Evolutionary conservation across 2,888 invertebrate genomes (phyloP), one percentile per base, ranked within the genome.

Genomic region (Corbicula japonica): DNA sequence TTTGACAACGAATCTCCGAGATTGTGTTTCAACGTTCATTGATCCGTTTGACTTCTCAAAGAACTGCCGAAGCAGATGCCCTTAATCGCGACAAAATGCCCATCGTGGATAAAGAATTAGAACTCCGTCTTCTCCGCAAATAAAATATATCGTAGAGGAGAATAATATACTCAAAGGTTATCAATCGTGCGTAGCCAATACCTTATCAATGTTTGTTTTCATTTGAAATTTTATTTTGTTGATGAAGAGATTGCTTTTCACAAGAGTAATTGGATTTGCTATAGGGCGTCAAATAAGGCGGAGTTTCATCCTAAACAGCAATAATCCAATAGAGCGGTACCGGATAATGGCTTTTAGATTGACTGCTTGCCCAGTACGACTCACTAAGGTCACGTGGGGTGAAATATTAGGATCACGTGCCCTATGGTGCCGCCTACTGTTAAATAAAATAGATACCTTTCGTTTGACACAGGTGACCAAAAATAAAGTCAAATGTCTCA

Each of bases 331-430:
- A 69, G 54, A 21, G 48, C n/a, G 12, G 30, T 10, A 34, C 66
- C 54, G 50, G 56, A 56, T 79, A 75, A 75, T 75, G 71, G 38
- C 70, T 70, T 35, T 66, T 71, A 75, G 74, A 79, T 79, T 74
- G 79, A 74, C 62, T 75, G 61, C 60, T 52, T 46, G 61, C 71
- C 68, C 68, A 68, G 66, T 71, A 63, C 28, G 56, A 41, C 52
- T 38, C 58, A 72, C 63, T 62, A 41, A 72, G 76, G 65, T 76
- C 76, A 76, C 76, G 69, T 80, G 76, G 61, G 71, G 48, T 62
- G 48, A 77, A 71, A 70, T 77, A 77, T 80, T 74, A 56, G 70
- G 68, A 75, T 84, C 84, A 84, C 81, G 81, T 84, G 84, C 61
- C 74, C 61, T 30, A 41, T 56, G 48, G 81, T 34, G 68, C 76